These are phyloP conservation scores for Mycalesis mineus DNA, from an alignment of 2,888 invertebrate genomes.

Conservation along the genomic window DNA sequence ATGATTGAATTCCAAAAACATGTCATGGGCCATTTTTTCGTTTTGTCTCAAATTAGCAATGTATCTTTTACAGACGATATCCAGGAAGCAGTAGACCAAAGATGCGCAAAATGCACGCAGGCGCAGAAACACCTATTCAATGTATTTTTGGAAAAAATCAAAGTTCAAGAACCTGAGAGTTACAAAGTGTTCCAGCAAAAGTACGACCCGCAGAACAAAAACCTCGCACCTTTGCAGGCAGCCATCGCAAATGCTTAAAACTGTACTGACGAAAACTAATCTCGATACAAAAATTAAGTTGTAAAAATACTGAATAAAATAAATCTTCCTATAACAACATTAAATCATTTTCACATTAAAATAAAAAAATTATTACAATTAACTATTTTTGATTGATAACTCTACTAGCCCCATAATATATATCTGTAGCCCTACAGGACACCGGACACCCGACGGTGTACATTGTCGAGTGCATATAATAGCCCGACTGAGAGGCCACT, in stretches of 20 bases:
- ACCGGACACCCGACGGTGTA: no score
- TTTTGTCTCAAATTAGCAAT: neutral
- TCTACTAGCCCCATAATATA: no score
- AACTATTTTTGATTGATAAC: no score
- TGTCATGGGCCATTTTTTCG: no score
- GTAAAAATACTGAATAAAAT: conserved; percentile 6
- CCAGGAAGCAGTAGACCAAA: conserved; percentile 79
- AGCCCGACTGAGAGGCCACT: no score
- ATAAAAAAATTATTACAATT: no score
- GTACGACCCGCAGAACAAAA: conserved; percentile 78
- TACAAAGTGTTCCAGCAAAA: conserved; percentile 69
- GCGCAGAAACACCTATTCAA: conserved; percentile 81
- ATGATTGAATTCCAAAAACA: no score
- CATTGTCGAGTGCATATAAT: no score
- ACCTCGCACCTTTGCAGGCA: conserved; percentile 70
- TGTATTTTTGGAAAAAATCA: conserved; percentile 73
- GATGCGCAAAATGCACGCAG: conserved; percentile 81
- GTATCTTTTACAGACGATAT: conserved; percentile 72
- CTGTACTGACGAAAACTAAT: neutral
- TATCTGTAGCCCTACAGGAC: no score
- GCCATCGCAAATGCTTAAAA: conserved; percentile 40
- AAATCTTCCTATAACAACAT: no score
- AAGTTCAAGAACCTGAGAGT: conserved; percentile 66
- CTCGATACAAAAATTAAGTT: neutral
- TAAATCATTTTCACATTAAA: no score